These are phyloP conservation scores for Teleopsis dalmanni DNA, from an alignment of 1,140 invertebrate species.

Conservation along the genomic window DNA sequence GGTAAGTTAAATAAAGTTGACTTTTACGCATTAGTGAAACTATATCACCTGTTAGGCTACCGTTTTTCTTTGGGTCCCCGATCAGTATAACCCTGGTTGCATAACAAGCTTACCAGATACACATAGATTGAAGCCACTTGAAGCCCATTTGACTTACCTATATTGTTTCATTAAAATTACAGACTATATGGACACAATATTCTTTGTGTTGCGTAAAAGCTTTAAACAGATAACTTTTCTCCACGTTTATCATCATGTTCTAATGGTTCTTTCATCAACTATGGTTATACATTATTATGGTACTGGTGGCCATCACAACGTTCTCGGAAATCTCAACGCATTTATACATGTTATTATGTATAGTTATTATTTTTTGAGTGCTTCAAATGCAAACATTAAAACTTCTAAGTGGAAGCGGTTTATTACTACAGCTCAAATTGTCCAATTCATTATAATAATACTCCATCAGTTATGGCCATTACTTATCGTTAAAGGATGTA, in stretches of 20 bases:
- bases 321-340: slow-evolving; percentile 65
- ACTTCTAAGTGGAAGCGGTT: slow-evolving; percentile 80
- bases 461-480: slow-evolving; percentile 54
- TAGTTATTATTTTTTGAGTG: slow-evolving; percentile 63
- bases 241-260: slow-evolving; percentile 79
- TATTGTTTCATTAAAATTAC: slow-evolving; percentile 23
- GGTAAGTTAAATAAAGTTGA: too few relatives aligned
- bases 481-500: slow-evolving; percentile 62
- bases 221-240: slow-evolving; percentile 72
- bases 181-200: slow-evolving; percentile 66
- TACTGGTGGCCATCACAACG: slow-evolving; percentile 60
- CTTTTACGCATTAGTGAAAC: too few relatives aligned
- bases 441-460: slow-evolving; percentile 64
- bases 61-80: too few relatives aligned
- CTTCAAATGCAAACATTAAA: slow-evolving; percentile 55
- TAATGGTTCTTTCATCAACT: slow-evolving; percentile 16
- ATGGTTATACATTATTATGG: slow-evolving; percentile 19
- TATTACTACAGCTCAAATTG: slow-evolving; percentile 66
- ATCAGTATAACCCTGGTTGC: too few relatives aligned
- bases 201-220: slow-evolving; percentile 81
- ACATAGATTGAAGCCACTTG: too few relatives aligned
- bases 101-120: too few relatives aligned
- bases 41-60: too few relatives aligned
- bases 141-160: too few relatives aligned
- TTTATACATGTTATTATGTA: slow-evolving; percentile 77